Conservation (phyloP, 2,888 invertebrate genomes). For the Troides helena region DNA sequence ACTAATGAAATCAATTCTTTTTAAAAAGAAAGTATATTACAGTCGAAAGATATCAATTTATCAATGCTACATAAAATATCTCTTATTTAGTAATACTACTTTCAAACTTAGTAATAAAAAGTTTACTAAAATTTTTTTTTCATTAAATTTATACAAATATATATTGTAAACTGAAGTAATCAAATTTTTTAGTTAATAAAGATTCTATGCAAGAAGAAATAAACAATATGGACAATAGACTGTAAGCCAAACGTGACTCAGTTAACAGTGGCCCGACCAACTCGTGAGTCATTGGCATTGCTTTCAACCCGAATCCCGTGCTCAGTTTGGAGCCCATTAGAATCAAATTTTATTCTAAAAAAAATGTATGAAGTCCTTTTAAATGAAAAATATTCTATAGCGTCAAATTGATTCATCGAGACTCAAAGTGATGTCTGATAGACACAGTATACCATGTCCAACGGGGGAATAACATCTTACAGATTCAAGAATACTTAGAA, state of each 20-base stretch:
- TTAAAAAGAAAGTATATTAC: too few relatives aligned
- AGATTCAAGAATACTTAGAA: too few relatives aligned
- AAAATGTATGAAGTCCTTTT: background rate
- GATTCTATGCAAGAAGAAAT: background rate
- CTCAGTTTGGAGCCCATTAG: conserved; percentile 2
- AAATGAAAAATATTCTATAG: background rate
- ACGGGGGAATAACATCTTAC: too few relatives aligned
- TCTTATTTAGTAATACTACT: background rate
- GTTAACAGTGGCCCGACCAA: conserved; percentile 10
- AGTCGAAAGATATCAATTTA: too few relatives aligned
- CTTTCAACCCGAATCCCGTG: conserved; percentile 9
- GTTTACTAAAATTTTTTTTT: background rate
- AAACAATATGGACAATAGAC: conserved; percentile 1
- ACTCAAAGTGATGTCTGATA: background rate
- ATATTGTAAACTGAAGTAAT: background rate
- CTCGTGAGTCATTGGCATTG: conserved; percentile 25
- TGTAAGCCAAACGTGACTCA: conserved; percentile 16
- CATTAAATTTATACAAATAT: too few relatives aligned
- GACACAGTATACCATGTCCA: background rate
- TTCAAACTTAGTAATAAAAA: background rate
- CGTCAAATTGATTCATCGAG: background rate
- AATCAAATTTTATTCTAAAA: background rate
- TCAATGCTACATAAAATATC: background rate
- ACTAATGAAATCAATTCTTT: too few relatives aligned
- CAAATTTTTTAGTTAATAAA: background rate